Conservation (phyloP, 2,797 vertebrate species). For the Tympanoctomys barrerae region DNA sequence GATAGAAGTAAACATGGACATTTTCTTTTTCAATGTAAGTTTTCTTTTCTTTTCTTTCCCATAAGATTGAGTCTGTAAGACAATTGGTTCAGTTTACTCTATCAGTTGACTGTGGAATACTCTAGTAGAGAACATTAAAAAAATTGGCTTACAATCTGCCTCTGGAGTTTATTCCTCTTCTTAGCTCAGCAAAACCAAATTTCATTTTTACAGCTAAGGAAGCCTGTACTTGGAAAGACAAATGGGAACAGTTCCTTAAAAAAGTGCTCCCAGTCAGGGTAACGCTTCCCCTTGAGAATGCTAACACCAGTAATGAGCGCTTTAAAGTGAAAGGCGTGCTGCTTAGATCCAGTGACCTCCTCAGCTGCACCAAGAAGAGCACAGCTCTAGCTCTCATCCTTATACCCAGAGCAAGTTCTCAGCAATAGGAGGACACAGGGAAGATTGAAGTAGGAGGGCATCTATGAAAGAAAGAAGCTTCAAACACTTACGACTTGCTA, state of each 20-base stretch:
- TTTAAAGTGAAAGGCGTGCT: not conserved
- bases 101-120: not conserved
- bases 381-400: not conserved
- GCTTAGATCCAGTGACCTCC: not conserved
- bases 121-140: not conserved
- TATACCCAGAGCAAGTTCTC: not conserved
- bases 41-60: no score
- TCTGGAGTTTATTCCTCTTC: not conserved
- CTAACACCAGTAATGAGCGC: not conserved
- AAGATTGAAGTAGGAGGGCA: not conserved
- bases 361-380: not conserved
- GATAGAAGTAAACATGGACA: not conserved
- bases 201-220: not conserved
- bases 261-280: not conserved
- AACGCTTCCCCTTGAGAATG: not conserved
- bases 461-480: not conserved
- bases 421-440: not conserved
- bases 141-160: not conserved
- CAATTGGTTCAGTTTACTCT: not conserved
- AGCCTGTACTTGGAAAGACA: not conserved
- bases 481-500: not conserved
- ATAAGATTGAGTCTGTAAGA: not conserved
- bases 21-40: slow-evolving; percentile 17
- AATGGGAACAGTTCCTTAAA: not conserved
- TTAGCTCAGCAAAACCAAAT: not conserved